Evolutionary conservation across 2,797 vertebrate genomes (phyloP).

Genomic region (Pangasius mekongensis): DNA sequence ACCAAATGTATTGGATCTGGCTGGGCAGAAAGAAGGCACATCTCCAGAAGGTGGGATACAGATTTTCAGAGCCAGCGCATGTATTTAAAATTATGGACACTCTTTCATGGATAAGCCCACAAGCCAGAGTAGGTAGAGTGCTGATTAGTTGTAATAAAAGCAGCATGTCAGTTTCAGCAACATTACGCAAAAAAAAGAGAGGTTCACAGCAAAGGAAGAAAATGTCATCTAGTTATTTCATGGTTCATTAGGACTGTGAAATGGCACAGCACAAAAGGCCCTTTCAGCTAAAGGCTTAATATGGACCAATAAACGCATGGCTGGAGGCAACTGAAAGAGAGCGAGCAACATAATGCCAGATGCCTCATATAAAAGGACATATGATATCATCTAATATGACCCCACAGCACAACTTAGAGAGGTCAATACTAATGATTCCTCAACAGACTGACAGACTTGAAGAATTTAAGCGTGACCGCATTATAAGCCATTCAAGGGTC

Average conservation of each 20-base stretch:
- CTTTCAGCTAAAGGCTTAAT: constrained; percentile 75
- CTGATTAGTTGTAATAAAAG: constrained; percentile 28
- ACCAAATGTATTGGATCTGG: constrained; percentile 8
- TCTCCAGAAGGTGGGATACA: not conserved
- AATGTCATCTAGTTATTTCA: constrained; percentile 56
- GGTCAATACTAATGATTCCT: constrained; percentile 73
- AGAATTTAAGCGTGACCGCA: constrained; percentile 50
- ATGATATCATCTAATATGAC: constrained; percentile 74
- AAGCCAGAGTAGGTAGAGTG: not conserved
- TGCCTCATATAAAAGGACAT: constrained; percentile 79
- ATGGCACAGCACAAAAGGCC: constrained; percentile 74
- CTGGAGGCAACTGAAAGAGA: constrained; percentile 70
- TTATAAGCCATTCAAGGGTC: constrained; percentile 13
- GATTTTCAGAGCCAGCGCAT: not conserved
- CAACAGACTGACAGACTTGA: constrained; percentile 61
- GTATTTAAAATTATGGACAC: not conserved
- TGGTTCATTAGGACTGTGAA: constrained; percentile 54
- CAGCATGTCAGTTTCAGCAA: constrained; percentile 14
- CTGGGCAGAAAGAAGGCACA: not conserved
- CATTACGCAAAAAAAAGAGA: constrained; percentile 20
- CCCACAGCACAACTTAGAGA: constrained; percentile 67
- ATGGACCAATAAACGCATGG: constrained; percentile 76
- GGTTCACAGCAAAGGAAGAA: constrained; percentile 25
- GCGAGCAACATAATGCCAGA: constrained; percentile 68
- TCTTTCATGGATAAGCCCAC: not conserved